phyloP scores from a whole-genome alignment of 2,113 vertebrate genomes.

The Gila orcuttii region DNA sequence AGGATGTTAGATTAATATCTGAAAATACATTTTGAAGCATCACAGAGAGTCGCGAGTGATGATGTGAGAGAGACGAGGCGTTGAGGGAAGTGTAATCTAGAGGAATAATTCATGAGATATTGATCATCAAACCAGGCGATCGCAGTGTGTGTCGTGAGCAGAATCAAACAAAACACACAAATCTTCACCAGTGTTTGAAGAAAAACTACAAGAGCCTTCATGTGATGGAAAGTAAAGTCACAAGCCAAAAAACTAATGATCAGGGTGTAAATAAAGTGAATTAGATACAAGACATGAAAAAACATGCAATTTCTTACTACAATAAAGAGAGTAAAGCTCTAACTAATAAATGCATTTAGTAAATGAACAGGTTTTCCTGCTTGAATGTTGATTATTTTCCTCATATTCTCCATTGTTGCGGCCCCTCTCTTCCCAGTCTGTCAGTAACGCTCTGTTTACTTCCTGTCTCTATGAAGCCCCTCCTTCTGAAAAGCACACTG shows the following conservation, averaged over 20 bases:
- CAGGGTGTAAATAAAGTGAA: neutral
- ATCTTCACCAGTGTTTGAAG: neutral
- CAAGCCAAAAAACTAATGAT: neutral
- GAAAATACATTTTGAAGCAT: neutral
- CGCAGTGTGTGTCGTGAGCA: neutral
- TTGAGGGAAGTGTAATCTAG: neutral
- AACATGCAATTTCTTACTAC: neutral
- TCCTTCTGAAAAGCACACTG: no score
- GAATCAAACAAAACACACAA: neutral
- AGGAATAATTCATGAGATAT: neutral
- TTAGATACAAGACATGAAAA: neutral
- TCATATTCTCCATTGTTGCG: no score
- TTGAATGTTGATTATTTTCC: no score
- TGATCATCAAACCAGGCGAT: neutral
- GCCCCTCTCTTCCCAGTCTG: no score
- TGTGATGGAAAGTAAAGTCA: neutral
- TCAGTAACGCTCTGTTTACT: no score
- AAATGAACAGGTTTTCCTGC: neutral
- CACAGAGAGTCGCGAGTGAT: no score
- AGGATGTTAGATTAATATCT: neutral
- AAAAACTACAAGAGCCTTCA: neutral
- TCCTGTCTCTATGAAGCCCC: no score
- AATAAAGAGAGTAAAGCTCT: no score
- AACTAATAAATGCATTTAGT: neutral
- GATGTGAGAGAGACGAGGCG: neutral